Base-by-base conservation (phyloP, 2,797 vertebrate species). In the Ibycter americanus region DNA sequence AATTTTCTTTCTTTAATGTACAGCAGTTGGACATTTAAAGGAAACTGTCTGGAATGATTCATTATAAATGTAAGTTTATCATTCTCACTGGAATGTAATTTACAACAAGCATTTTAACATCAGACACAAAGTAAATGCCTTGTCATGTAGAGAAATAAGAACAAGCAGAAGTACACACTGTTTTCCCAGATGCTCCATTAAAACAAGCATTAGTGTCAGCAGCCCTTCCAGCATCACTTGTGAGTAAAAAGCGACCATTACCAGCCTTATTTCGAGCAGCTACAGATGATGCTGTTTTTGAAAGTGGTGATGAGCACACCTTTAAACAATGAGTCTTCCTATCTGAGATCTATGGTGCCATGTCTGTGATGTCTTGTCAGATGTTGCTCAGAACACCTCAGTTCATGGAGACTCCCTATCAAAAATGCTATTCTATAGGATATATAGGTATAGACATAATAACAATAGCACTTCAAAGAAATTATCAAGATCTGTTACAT, bases 41-140 rank as follows among this genome's bases (percentile, higher is more conserved):
- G 55, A 96, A 95, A 76, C 46, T 88, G 62, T 61, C 86, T 65
- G 34, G 62, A 88, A 76, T 84, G 80, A 93, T 36, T 95, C 54
- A 93, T 86, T 84, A 47, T 20, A 81, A 88, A 87, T 59, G 32
- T 17, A 78, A 93, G 70, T 88, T 93, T 54, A 23, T 78, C 4
- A 61, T 90, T 94, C 76, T 72, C 49, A 74, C 80, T 51, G 58
- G 55, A 93, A 90, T 20, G 19, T 18, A 67, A 77, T 83, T 91
- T 74, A 83, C 0, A 9, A 61, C 1, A 9, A 92, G 63, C 49
- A 47, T 68, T 81, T 92, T 85, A 78, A 89, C 52, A 72, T 74
- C 44, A 95, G 63, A 76, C n/a, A 89, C 6, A 54, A 89, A 94
- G 70, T 62, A 82, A 95, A 83, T 68, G 83, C 36, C 42, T 94